phyloP scores from a whole-genome alignment of 2,888 invertebrate genomes.

The Mystacides longicornis region DNA sequence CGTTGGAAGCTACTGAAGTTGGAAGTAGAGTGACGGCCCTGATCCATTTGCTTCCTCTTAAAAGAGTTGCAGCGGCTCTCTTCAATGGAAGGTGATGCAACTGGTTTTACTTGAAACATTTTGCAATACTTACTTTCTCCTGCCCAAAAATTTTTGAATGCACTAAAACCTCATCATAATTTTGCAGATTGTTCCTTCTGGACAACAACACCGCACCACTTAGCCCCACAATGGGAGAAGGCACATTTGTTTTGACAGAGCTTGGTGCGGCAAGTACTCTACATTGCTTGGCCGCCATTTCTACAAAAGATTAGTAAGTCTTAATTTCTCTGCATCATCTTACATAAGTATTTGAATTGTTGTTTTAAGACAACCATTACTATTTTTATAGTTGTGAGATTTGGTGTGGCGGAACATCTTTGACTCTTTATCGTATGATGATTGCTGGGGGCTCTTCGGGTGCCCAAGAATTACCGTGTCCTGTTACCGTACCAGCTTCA shows the following conservation, averaged over 20 bases:
- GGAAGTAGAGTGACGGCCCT: slow-evolving; percentile 61
- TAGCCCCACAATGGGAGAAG: slow-evolving; percentile 59
- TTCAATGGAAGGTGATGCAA: slow-evolving; percentile 56
- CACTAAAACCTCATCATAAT: not conserved
- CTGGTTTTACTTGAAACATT: not conserved
- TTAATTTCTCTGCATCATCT: not conserved
- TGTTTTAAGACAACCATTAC: not conserved
- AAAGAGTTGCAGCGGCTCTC: slow-evolving; percentile 74
- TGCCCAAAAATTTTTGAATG: too few species aligned
- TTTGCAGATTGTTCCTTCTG: slow-evolving; percentile 58
- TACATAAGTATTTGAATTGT: not conserved
- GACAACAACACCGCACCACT: slow-evolving; percentile 52
- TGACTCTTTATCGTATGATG: slow-evolving; percentile 23
- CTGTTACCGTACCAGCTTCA: slow-evolving; percentile 14
- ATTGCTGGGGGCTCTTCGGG: slow-evolving; percentile 19
- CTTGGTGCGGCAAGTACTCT: slow-evolving; percentile 63
- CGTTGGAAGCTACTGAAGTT: slow-evolving; percentile 60
- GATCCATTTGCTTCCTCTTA: slow-evolving; percentile 56
- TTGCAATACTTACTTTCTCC: not conserved
- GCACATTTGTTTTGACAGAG: slow-evolving; percentile 71
- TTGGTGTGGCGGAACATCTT: slow-evolving; percentile 76
- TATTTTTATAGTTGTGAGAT: slow-evolving; percentile 54
- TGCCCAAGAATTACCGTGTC: slow-evolving; percentile 21
- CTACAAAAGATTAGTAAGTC: slow-evolving; percentile 31
- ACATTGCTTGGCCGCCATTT: slow-evolving; percentile 59